These are phyloP conservation scores for Bemisia tabaci DNA, from an alignment of 1,140 invertebrate genomes.

Conservation along the genomic window DNA sequence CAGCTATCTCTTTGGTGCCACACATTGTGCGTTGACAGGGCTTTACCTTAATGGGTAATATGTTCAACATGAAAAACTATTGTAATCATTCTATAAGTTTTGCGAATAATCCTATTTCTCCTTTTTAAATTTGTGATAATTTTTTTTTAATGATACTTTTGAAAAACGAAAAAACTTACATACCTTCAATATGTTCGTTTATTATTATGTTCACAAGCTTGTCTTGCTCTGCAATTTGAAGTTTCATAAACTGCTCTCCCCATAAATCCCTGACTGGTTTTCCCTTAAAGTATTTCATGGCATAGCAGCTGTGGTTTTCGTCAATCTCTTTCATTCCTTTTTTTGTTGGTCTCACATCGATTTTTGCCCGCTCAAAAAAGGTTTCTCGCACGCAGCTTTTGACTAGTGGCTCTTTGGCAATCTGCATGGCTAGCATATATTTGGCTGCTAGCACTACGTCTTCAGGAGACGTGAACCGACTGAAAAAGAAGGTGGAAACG, in stretches of 20 bases:
- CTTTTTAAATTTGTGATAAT: too few species aligned
- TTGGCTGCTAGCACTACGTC: slow-evolving; percentile 77
- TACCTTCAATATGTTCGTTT: slow-evolving; percentile 63
- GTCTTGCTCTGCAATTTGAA: slow-evolving; percentile 74
- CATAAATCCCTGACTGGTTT: slow-evolving; percentile 86
- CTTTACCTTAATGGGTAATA: too few species aligned
- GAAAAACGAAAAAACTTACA: too few species aligned
- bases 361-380: slow-evolving; percentile 80
- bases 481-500: slow-evolving; percentile 23
- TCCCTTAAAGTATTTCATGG: slow-evolving; percentile 86
- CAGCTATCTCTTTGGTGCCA: too few species aligned
- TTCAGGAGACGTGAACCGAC: slow-evolving; percentile 44
- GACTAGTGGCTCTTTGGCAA: slow-evolving; percentile 82
- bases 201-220: slow-evolving; percentile 61
- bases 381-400: slow-evolving; percentile 71
- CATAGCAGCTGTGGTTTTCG: slow-evolving; percentile 77
- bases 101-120: too few species aligned
- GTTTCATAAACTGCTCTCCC: slow-evolving; percentile 79
- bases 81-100: too few species aligned
- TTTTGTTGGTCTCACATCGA: slow-evolving; percentile 74
- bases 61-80: too few species aligned
- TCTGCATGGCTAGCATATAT: slow-evolving; percentile 87
- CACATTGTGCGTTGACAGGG: too few species aligned
- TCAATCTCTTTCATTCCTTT: slow-evolving; percentile 86
- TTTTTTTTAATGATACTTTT: too few species aligned